Evolutionary conservation across 2,113 vertebrate genomes (phyloP).

Genomic region (Podarcis cretensis): DNA sequence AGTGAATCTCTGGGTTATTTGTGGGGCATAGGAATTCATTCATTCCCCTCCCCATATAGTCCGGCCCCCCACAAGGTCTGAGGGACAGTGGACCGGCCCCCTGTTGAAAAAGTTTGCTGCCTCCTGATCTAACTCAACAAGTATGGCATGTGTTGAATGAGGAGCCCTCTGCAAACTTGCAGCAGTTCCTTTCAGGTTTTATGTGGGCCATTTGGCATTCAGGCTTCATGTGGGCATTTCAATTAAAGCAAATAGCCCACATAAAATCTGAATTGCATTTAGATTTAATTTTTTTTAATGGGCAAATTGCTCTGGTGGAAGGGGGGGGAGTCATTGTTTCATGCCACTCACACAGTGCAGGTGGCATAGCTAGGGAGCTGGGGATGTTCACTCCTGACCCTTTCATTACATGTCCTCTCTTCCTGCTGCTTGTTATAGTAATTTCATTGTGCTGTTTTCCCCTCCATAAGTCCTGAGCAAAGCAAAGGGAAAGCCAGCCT

Average conservation of each 20-base stretch:
- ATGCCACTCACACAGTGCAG: background rate
- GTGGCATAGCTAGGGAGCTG: background rate
- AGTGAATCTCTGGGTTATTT: too few relatives aligned
- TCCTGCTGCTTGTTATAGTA: conserved; percentile 1
- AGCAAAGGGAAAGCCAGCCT: background rate
- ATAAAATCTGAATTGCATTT: conserved; percentile 22
- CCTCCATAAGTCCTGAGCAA: conserved; percentile 10
- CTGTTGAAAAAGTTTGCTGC: too few relatives aligned
- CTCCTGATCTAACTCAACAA: background rate
- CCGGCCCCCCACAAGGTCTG: too few relatives aligned
- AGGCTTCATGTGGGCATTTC: background rate
- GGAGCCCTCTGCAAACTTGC: background rate
- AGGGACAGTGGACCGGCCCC: too few relatives aligned
- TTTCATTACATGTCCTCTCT: background rate
- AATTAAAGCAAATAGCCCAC: conserved; percentile 3
- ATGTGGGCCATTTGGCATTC: background rate
- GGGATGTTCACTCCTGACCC: background rate
- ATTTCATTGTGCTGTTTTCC: conserved; percentile 12
- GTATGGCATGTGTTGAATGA: background rate
- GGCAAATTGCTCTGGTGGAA: background rate
- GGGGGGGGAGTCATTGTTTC: background rate
- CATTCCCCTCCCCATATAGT: too few relatives aligned
- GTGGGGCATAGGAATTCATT: too few relatives aligned
- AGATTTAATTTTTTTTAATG: background rate
- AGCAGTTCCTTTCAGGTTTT: conserved; percentile 2